Conservation (phyloP, 2,113 vertebrate genomes). For the Podilymbus podiceps region DNA sequence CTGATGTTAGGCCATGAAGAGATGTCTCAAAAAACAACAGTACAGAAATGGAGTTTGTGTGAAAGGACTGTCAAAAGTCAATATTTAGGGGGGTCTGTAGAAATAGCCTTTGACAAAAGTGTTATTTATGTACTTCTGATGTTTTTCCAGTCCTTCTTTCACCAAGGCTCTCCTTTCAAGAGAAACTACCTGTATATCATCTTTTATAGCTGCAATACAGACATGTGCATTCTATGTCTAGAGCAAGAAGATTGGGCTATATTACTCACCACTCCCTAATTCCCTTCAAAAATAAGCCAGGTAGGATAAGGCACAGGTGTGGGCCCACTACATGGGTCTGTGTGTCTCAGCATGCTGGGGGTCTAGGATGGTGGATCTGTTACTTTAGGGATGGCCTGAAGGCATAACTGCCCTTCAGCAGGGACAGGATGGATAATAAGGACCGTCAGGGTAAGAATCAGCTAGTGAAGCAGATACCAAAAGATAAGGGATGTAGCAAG, state of each 20-base stretch:
- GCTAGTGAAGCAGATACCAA: not conserved
- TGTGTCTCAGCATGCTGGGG: not conserved
- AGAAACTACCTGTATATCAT: not conserved
- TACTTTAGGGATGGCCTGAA: not conserved
- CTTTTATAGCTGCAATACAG: not conserved
- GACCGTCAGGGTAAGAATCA: not conserved
- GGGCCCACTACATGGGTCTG: not conserved
- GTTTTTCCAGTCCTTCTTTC: not conserved
- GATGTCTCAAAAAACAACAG: not conserved
- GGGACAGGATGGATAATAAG: not conserved
- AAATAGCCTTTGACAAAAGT: not conserved
- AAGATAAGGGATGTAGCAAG: not conserved
- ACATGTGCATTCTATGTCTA: not conserved
- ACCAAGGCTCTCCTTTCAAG: not conserved
- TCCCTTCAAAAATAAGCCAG: not conserved
- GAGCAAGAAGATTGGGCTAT: not conserved
- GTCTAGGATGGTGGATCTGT: not conserved
- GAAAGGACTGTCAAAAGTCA: not conserved
- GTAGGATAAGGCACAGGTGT: not conserved
- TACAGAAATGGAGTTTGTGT: not conserved
- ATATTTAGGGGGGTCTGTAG: not conserved
- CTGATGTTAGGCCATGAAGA: not conserved
- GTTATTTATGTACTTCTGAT: slow-evolving; percentile 1
- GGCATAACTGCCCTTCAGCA: not conserved
- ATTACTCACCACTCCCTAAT: not conserved